A percentile compares a stretch with the other conserved stretches of the same genome.
These are phyloP conservation scores for Danio choprae DNA, from an alignment of 2,797 vertebrate genomes.

Conservation along the genomic window DNA sequence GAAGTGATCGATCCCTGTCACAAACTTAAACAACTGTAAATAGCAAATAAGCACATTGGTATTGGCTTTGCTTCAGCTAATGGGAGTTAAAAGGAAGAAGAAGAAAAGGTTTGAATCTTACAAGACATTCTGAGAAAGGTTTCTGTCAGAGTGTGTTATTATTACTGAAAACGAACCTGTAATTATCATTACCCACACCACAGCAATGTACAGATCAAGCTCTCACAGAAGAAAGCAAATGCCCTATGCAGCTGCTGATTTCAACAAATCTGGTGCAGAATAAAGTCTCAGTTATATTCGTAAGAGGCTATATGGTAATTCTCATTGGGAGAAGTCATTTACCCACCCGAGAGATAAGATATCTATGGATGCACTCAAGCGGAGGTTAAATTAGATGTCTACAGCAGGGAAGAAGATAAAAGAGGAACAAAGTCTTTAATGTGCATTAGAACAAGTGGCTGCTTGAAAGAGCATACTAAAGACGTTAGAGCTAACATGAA, in stretches of 20 bases:
- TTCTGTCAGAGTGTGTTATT: conserved; percentile 57
- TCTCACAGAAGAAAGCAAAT: conserved; percentile 69
- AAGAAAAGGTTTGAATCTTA: conserved; percentile 57
- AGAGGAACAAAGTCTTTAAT: conserved; percentile 45
- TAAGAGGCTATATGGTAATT: conserved; percentile 47
- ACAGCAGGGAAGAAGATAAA: conserved; percentile 28
- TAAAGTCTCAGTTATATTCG: conserved; percentile 44
- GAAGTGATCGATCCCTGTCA: conserved; percentile 11
- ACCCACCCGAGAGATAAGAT: conserved; percentile 39
- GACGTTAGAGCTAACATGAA: conserved; percentile 10
- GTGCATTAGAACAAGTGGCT: conserved; percentile 36
- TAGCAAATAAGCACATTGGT: neutral
- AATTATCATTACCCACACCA: conserved; percentile 71
- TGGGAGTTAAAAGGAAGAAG: conserved; percentile 37
- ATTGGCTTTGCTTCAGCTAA: conserved; percentile 9
- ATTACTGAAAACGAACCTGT: conserved; percentile 68
- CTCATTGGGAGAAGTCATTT: conserved; percentile 16
- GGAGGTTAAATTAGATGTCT: conserved; percentile 25
- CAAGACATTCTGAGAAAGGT: conserved; percentile 46
- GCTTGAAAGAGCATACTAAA: conserved; percentile 5
- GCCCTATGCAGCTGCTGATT: conserved; percentile 62
- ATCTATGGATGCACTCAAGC: conserved; percentile 36
- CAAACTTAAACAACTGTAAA: conserved; percentile 32
- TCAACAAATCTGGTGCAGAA: conserved; percentile 26
- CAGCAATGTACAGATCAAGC: conserved; percentile 63